Evolutionary conservation across 2,797 vertebrate species (phyloP), one percentile per base, ranked within the genome.

Genomic region (Gallinago nigripennis): DNA sequence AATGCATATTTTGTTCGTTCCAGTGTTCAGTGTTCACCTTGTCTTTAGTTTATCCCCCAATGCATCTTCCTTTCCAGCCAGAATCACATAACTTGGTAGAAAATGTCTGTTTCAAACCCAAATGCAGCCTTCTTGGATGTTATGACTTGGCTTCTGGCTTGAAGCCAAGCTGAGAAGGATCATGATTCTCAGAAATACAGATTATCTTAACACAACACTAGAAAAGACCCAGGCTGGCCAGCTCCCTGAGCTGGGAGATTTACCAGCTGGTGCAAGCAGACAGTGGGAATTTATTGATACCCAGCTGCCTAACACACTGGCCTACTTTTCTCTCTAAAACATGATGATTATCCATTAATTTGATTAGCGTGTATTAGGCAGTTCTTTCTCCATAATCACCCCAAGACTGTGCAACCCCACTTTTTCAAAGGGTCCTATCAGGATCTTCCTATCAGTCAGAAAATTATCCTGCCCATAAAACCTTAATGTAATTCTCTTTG

Each of bases 241-340:
- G 57, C 21, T 61, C 13, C 63, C 77, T 79, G 63, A 77, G 86
- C 9, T 8, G 35, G 23, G 76, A 94, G 37, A 86, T 92, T 88
- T 86, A 94, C 31, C 90, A 96, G 82, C 85, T 92, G 85, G 50
- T 91, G 57, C 66, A 79, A 82, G 43, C 18, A 65, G 54, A 73
- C 64, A 78, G 53, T 33, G n/a, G 50, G n/a, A 69, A 78, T 65
- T 86, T 93, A 77, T 45, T 87, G 84, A 87, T 82, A 71, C 28
- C 24, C 81, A 71, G 41, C 54, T 92, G 43, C 45, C 54, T 85
- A 94, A 86, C 45, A 81, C 28, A 72, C 51, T 75, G 60, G 51
- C 64, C 79, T 77, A 60, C 23, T 75, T 89, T 31, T 87, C 12
- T 60, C n/a, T 50, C 21, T 45, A 58, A 73, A 91, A 31, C 21